phyloP scores from a whole-genome alignment of 2,113 vertebrate genomes.

The Hemiprocne comata region DNA sequence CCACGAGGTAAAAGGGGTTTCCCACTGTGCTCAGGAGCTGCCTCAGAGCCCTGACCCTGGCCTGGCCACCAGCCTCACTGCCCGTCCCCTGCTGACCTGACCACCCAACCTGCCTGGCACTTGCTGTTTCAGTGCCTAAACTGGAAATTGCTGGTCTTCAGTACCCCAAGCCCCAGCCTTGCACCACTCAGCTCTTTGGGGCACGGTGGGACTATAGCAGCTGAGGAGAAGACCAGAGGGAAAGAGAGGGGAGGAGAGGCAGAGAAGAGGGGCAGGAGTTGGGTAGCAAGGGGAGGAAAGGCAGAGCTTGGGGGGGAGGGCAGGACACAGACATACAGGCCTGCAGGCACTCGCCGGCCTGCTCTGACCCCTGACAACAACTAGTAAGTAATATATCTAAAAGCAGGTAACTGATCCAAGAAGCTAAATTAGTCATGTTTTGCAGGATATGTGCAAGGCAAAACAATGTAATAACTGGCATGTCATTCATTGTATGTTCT shows the following conservation, averaged over 20 bases:
- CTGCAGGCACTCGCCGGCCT: background rate
- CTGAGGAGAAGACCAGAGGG: rapidly evolving
- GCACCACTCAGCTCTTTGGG: rapidly evolving
- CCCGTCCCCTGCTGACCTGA: rapidly evolving
- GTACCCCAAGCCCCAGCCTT: too few species aligned
- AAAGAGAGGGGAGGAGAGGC: background rate
- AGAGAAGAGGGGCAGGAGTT: background rate
- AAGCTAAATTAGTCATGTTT: background rate
- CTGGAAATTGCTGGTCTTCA: background rate
- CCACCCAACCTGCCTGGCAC: rapidly evolving
- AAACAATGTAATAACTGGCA: rapidly evolving
- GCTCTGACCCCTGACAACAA: background rate
- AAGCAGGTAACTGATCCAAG: background rate
- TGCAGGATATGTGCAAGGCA: background rate
- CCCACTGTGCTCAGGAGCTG: rapidly evolving
- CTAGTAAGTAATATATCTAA: background rate
- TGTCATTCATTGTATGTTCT: background rate
- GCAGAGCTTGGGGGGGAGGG: too few species aligned
- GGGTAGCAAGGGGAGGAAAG: background rate
- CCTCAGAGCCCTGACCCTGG: rapidly evolving
- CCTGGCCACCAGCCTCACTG: too few species aligned
- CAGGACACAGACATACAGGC: rapidly evolving
- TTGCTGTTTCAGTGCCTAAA: rapidly evolving
- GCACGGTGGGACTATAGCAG: too few species aligned
- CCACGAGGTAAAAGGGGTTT: rapidly evolving